Evolutionary conservation across 2,113 vertebrate genomes (phyloP), one percentile per base, ranked within the genome.

Genomic region (Salvelinus namaycush): DNA sequence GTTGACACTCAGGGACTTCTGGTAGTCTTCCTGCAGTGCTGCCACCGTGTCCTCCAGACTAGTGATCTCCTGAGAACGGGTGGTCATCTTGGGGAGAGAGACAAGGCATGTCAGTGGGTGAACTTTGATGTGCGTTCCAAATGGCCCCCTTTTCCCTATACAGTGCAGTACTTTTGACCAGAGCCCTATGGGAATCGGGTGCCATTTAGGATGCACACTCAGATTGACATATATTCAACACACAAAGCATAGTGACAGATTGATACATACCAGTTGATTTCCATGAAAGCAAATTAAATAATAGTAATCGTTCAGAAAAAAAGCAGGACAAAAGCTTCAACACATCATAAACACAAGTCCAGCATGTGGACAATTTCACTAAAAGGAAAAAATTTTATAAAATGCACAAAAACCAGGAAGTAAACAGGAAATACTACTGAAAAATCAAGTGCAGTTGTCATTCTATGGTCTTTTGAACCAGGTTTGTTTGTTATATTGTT

Each of bases 31-130:
- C 87, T 93, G 96, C 84, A 99, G 88, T 75, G 94, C 85, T 60
- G 95, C 92, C 71, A 99, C 93, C 1, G 95, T 96, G 74, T 93
- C 90, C 88, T 99, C 97, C 68, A 99, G 89, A 81, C 93, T 91
- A 84, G 75, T 87, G 75, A 96, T 87, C 82, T 97, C 96, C 90
- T 96, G 90, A 74, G 92, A 81, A 29, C 89, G 93, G 73, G 87
- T 49, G 9, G 89, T 76, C 79, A 86, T 5, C 90, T 92, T 57
- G 65, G 59, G 31, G 14, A 44, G 39, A 68, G 29, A 34, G 16
- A 8, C 29, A 67, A 1, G 18, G 14, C 16, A 18, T 5, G 6
- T 26, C 49, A 12, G 26, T 26, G 9, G 6, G 49, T 16, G 24
- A 59, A 34, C 48, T 3, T 18, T 16, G 5, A 18, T 16, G 51